These are phyloP conservation scores for Coregonus ussuriensis DNA, from an alignment of 2,797 vertebrate species.

Conservation along the genomic window DNA sequence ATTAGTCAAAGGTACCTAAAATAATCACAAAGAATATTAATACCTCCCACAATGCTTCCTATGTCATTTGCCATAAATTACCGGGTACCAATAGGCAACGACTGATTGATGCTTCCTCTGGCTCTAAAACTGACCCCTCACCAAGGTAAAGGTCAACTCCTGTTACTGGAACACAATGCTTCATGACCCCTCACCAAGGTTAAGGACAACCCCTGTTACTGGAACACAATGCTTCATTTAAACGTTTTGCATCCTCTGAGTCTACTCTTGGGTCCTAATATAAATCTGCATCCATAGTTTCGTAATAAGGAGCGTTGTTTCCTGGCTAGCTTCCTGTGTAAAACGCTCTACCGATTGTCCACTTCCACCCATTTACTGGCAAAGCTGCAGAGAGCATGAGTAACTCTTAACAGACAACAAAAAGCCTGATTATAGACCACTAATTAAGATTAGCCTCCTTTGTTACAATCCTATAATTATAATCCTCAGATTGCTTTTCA, in stretches of 20 bases:
- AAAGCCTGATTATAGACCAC: not conserved
- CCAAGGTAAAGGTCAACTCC: not conserved
- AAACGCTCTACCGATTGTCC: too few species aligned
- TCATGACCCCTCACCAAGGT: not conserved
- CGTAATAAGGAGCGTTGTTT: not conserved
- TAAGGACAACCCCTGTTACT: not conserved
- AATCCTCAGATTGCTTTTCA: not conserved
- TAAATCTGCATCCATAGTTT: slow-evolving; percentile 1
- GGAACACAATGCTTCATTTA: not conserved
- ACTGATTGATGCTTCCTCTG: not conserved
- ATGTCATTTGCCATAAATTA: not conserved
- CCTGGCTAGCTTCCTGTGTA: not conserved
- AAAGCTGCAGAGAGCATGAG: not conserved
- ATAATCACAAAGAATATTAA: not conserved
- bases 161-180: not conserved
- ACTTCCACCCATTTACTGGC: not conserved
- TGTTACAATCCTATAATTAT: not conserved
- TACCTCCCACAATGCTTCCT: not conserved
- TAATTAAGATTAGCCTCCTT: not conserved
- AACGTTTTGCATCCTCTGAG: not conserved
- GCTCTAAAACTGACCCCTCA: not conserved
- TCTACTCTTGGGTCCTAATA: not conserved
- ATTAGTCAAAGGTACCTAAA: not conserved
- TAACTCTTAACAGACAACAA: not conserved
- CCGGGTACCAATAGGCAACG: not conserved